These are phyloP conservation scores for Paedocypris micromegethes DNA, from an alignment of 2,797 vertebrate species.

Conservation along the genomic window DNA sequence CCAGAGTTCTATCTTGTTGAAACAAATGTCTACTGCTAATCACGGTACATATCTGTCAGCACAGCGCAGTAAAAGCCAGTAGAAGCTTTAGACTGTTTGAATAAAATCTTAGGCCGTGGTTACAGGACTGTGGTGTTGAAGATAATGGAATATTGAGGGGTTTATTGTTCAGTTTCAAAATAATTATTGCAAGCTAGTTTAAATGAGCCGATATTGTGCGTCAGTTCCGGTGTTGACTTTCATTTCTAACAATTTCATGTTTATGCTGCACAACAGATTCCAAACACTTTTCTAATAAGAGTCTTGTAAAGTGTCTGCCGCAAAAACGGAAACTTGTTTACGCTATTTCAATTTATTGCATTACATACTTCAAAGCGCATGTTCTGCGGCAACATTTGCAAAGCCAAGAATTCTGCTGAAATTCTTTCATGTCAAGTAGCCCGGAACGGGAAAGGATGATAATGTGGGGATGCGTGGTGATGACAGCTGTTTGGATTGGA, in stretches of 20 bases:
- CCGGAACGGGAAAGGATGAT: constrained; percentile 11
- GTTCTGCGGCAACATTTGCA: neutral
- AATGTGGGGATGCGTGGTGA: neutral
- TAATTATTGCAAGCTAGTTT: neutral
- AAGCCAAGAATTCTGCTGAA: constrained; percentile 14
- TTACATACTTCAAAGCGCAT: constrained; percentile 11
- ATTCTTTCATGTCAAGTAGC: constrained; percentile 12
- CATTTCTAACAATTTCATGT: too few species aligned
- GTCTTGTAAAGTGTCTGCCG: too few species aligned
- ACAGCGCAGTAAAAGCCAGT: constrained; percentile 5
- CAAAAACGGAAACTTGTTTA: neutral
- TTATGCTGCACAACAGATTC: too few species aligned
- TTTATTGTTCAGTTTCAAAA: constrained; percentile 1
- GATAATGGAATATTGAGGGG: constrained; percentile 9
- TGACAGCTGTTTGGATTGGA: constrained; percentile 25
- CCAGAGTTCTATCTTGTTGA: too few species aligned
- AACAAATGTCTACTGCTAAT: too few species aligned
- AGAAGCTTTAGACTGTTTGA: constrained; percentile 16
- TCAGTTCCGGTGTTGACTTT: too few species aligned
- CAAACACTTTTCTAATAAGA: too few species aligned
- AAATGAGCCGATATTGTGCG: too few species aligned
- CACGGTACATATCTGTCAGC: too few species aligned
- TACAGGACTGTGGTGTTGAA: constrained; percentile 13
- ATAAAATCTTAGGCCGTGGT: constrained; percentile 9
- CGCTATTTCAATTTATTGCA: neutral